Evolutionary conservation across 2,797 vertebrate species (phyloP).

Genomic region (Danio albolineatus): DNA sequence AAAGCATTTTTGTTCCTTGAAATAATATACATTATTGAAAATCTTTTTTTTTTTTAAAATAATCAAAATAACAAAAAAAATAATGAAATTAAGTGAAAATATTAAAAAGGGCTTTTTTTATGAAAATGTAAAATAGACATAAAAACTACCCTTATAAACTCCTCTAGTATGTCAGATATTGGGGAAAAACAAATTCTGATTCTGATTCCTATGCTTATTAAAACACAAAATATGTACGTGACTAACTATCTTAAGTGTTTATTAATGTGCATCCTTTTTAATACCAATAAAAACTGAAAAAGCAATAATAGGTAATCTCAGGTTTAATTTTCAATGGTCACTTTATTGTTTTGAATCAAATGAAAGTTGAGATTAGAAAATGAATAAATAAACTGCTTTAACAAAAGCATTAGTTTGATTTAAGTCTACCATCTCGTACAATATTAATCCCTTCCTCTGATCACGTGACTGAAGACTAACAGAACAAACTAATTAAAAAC

Average conservation of each 20-base stretch:
- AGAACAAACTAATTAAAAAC: constrained; percentile 2
- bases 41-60: no score
- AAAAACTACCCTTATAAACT: no score
- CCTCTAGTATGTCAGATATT: no score
- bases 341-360: constrained; percentile 31
- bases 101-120: no score
- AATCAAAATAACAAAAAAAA: no score
- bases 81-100: no score
- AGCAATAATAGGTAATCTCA: neutral
- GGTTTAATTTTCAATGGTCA: neutral
- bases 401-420: neutral
- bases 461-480: neutral
- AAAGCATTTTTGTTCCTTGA: no score
- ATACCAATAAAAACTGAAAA: neutral
- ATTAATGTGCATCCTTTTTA: neutral
- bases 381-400: constrained; percentile 30
- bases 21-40: no score
- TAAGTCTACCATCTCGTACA: neutral
- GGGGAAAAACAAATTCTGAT: no score
- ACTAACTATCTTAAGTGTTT: neutral
- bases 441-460: neutral
- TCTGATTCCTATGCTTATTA: no score
- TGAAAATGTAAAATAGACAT: no score
- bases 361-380: constrained; percentile 16
- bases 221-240: no score